Percentiles rank a stretch among this genome's conserved stretches.
Evolutionary conservation across 2,797 vertebrate species (phyloP).

Genomic region (Vultur gryphus): DNA sequence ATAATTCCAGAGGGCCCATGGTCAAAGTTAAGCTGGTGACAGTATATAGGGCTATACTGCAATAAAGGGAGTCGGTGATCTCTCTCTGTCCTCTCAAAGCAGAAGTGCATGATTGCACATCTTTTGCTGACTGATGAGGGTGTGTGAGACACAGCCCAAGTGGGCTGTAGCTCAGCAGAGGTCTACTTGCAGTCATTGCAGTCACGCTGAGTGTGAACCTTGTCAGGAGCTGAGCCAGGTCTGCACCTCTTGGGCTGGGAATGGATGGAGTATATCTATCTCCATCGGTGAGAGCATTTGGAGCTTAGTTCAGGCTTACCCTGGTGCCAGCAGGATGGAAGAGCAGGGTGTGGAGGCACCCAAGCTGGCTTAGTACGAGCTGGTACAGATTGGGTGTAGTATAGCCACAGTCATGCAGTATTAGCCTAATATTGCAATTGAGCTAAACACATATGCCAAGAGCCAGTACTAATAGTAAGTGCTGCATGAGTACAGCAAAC

Average conservation of each 20-base stretch:
- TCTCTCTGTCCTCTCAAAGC: background rate
- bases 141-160: background rate
- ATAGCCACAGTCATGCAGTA: background rate
- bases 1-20: background rate
- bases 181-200: background rate
- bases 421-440: background rate
- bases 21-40: background rate
- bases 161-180: background rate
- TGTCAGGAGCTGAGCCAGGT: background rate
- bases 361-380: background rate
- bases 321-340: background rate
- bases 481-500: background rate
- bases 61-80: rapidly evolving
- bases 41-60: background rate
- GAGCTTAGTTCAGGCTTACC: background rate
- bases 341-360: background rate
- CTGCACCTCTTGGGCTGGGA: background rate
- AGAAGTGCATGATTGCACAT: background rate
- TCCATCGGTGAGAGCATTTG: rapidly evolving
- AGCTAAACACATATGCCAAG: background rate
- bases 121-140: background rate
- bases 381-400: background rate
- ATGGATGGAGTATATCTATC: background rate
- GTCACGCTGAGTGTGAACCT: background rate
- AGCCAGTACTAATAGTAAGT: background rate